Conservation (phyloP, 2,113 vertebrate species). For the Actinemys pallida region DNA sequence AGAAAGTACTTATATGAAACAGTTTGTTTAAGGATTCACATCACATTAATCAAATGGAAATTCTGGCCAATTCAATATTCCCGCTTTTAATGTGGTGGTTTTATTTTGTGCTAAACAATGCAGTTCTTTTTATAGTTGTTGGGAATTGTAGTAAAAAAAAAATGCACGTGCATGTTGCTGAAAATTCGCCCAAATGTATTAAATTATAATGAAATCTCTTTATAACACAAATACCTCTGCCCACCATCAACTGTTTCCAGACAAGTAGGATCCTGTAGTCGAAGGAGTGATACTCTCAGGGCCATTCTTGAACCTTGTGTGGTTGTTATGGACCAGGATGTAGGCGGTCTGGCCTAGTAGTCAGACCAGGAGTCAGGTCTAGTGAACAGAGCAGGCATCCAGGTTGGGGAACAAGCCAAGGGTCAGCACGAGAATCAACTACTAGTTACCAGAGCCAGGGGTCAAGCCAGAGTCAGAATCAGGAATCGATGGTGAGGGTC, state of each 20-base stretch:
- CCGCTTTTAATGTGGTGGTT: fast-evolving
- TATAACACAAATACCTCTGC: background rate
- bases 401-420: background rate
- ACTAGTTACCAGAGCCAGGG: background rate
- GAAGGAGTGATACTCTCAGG: background rate
- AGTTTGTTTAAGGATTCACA: fast-evolving
- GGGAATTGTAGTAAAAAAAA: background rate
- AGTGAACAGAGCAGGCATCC: background rate
- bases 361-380: background rate
- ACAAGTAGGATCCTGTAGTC: background rate
- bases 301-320: background rate
- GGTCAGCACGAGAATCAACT: background rate
- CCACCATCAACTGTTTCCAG: background rate
- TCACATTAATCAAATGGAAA: background rate
- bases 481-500: background rate
- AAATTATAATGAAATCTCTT: background rate
- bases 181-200: background rate
- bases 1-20: fast-evolving
- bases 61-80: background rate
- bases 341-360: background rate
- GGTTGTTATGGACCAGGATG: background rate
- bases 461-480: background rate
- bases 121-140: fast-evolving
- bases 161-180: fast-evolving
- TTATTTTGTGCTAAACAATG: background rate